Evolutionary conservation across 2,888 invertebrate genomes (phyloP).

Genomic region (Timema podura): DNA sequence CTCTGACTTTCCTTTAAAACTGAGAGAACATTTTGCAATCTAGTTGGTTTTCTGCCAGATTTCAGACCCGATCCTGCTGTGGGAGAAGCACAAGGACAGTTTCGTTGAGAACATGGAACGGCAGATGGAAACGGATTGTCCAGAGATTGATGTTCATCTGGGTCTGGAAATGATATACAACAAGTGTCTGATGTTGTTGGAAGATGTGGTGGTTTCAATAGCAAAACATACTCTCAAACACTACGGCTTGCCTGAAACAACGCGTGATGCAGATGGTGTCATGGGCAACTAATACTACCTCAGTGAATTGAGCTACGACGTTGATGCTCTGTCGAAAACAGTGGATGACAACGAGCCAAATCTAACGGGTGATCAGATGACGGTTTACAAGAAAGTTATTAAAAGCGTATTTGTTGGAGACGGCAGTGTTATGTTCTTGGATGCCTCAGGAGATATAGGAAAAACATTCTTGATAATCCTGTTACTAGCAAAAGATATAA

Average conservation of each 20-base stretch:
- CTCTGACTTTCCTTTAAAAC: no score
- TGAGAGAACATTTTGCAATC: constrained; percentile 1
- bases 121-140: not conserved
- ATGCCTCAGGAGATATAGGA: constrained; percentile 38
- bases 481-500: no score
- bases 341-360: not conserved
- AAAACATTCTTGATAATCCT: constrained; percentile 32
- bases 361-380: constrained; percentile 14
- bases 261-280: no score
- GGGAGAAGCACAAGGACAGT: constrained; percentile 27
- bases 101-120: not conserved
- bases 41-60: constrained; percentile 15
- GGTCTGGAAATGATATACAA: no score
- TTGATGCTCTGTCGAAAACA: not conserved
- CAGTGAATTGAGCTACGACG: not conserved
- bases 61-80: constrained; percentile 23
- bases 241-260: no score
- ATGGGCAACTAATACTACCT: no score
- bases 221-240: no score
- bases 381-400: constrained; percentile 10
- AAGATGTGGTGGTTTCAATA: no score
- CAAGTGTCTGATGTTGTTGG: no score
- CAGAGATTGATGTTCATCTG: no score
- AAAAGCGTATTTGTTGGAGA: not conserved
- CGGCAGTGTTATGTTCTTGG: constrained; percentile 33